Evolutionary conservation across 2,888 invertebrate species (phyloP), one percentile per base, ranked within the genome.

Genomic region (Cerceris rybyensis): DNA sequence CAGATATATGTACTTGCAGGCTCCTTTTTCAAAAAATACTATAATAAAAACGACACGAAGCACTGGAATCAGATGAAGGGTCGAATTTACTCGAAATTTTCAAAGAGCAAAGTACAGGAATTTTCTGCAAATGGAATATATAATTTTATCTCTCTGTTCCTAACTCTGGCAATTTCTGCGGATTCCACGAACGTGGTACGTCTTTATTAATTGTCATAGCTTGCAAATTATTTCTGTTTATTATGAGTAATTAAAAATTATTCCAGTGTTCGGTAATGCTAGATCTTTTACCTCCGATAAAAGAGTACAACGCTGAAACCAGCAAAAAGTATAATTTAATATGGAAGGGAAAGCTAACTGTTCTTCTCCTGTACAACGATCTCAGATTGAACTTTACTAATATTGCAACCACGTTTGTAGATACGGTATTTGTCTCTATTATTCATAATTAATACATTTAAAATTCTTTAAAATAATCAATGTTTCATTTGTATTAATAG

Each of bases 1-100:
- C 52, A 43, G 28, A 13, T 1, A 52, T 65, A 61, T 50, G 43
- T 64, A 59, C 7, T 80, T 81, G 50, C 59, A 92, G 93, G 93
- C 14, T 86, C 81, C 11, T 92, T 92, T 82, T 85, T 93, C 59
- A 84, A 88, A 70, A 91, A 89, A 64, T 87, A 87, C 60, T 89
- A 90, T 64, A 84, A 85, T 49, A 82, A 73, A 42, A 84, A 73
- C 8, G 91, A 92, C 57, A 78, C 83, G 8, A 91, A 91, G 75
- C 88, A 90, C 80, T 93, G 93, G 93, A 93, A 93, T 80, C 93
- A 94, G 86, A 91, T 95, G 11, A 91, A 94, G 80, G 94, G 95
- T 0, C 92, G 95, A 68, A 93, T 95, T 74, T 94, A 93, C 79
- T 93, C 94, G 0, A 95, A 95, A 87, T 94, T 95, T 74, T 93